Evolutionary conservation across 2,797 vertebrate genomes (phyloP).

Genomic region (Cyclura pinguis): DNA sequence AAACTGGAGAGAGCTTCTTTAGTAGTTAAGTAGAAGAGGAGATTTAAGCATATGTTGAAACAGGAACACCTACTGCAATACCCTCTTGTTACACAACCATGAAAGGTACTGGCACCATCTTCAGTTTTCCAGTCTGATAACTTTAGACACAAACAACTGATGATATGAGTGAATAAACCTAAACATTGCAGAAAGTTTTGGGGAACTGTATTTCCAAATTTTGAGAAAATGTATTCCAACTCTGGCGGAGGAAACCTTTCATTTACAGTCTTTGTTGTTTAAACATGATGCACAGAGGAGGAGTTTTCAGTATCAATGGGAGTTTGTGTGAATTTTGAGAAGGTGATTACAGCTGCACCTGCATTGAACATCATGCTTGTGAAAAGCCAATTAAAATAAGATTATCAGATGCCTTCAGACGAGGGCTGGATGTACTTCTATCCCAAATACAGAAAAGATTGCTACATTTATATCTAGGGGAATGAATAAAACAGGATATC

Average conservation of each 20-base stretch:
- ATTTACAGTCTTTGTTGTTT: neutral
- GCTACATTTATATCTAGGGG: neutral
- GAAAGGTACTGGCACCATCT: too few relatives aligned
- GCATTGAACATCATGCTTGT: neutral
- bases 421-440: neutral
- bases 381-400: slow-evolving; percentile 16
- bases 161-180: neutral
- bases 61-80: too few relatives aligned
- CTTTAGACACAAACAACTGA: neutral
- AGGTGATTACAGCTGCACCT: neutral
- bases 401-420: neutral
- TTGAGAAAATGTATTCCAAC: neutral
- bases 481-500: neutral
- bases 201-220: neutral
- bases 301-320: neutral
- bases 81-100: too few relatives aligned
- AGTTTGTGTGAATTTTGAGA: neutral
- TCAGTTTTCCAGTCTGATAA: too few relatives aligned
- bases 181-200: too few relatives aligned
- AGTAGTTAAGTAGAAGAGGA: too few relatives aligned
- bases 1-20: too few relatives aligned
- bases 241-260: neutral
- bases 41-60: too few relatives aligned
- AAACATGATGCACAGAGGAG: neutral
- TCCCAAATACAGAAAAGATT: neutral